phyloP scores from a whole-genome alignment of 2,888 invertebrate genomes.

The Tenthredo livida region DNA sequence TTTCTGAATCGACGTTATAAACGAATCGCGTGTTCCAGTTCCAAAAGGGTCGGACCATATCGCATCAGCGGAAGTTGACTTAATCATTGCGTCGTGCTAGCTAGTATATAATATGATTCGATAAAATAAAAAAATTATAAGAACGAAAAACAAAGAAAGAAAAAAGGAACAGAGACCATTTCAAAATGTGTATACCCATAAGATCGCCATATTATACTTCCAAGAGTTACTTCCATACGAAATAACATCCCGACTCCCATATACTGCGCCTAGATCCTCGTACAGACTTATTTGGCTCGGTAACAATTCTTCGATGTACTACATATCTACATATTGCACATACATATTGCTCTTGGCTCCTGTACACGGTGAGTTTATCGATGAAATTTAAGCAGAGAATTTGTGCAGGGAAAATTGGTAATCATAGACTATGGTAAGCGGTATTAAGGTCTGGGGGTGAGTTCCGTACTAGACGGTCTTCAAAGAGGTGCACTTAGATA shows the following conservation, averaged over 20 bases:
- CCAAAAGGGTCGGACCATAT: not conserved
- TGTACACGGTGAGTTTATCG: constrained; percentile 17
- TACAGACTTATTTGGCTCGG: not conserved
- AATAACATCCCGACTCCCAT: not conserved
- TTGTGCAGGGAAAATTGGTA: constrained; percentile 77
- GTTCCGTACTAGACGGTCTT: constrained; percentile 69
- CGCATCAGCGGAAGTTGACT: constrained; percentile 3
- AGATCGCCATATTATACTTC: not conserved
- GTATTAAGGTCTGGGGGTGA: constrained; percentile 75
- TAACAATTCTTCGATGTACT: not conserved
- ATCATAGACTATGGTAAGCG: constrained; percentile 77
- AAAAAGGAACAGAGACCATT: not conserved
- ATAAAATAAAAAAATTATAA: not conserved
- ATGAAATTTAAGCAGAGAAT: constrained; percentile 72
- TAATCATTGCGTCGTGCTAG: constrained; percentile 10
- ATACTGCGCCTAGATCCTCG: not conserved
- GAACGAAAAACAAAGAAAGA: not conserved
- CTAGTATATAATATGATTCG: not conserved
- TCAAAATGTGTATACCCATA: not conserved
- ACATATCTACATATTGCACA: not conserved
- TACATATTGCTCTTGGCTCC: constrained; percentile 14
- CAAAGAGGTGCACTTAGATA: constrained; percentile 78
- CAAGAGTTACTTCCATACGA: not conserved
- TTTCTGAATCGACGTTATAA: not conserved
- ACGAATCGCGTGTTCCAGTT: constrained; percentile 18